A percentile compares a stretch with the other conserved stretches of the same genome.
Conservation (phyloP, 2,888 invertebrate species). For the Laspeyria flexula region DNA sequence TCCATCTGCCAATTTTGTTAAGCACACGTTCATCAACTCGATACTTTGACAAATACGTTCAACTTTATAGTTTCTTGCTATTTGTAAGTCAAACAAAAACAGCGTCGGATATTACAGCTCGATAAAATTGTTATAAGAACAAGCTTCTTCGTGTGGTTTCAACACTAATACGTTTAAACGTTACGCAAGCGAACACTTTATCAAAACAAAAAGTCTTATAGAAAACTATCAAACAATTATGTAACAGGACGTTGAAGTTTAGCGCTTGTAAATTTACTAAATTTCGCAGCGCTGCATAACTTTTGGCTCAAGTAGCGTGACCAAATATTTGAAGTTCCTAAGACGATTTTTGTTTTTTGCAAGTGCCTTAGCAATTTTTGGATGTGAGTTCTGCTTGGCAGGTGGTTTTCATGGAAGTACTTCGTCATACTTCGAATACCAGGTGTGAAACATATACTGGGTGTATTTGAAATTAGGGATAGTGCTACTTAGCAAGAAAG, state of each 20-base stretch:
- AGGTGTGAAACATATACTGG: too few species aligned
- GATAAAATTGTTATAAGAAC: not conserved
- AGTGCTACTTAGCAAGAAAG: too few species aligned
- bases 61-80: too few species aligned
- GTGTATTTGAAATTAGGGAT: too few species aligned
- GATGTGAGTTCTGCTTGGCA: too few species aligned
- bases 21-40: too few species aligned
- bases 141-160: not conserved
- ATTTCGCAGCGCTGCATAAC: constrained; percentile 29
- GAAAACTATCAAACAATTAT: constrained; percentile 41
- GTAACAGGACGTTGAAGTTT: constrained; percentile 26
- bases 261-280: constrained; percentile 31
- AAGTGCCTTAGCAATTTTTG: not conserved
- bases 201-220: constrained; percentile 28
- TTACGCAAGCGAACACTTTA: constrained; percentile 3
- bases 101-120: not conserved
- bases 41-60: too few species aligned
- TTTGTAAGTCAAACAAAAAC: not conserved
- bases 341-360: not conserved
- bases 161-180: not conserved
- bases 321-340: not conserved
- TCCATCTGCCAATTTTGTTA: too few species aligned
- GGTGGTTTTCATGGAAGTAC: too few species aligned
- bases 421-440: too few species aligned
- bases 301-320: constrained; percentile 14